Percentiles rank a stretch among this genome's conserved stretches.
These are phyloP conservation scores for Muntiacus muntjak DNA, from an alignment of 2,113 vertebrate genomes.

Conservation along the genomic window DNA sequence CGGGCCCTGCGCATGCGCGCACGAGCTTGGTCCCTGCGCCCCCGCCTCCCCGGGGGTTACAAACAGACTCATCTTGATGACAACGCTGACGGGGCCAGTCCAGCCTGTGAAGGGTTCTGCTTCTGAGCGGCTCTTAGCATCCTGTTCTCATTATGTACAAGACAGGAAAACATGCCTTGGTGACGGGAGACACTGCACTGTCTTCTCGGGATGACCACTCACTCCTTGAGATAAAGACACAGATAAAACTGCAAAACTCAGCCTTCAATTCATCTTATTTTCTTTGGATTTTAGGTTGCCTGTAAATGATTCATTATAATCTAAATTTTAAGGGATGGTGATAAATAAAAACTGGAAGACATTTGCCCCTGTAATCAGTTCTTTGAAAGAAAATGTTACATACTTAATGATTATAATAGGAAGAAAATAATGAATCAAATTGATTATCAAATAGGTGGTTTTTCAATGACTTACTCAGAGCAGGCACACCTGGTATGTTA, in stretches of 20 bases:
- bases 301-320: neutral
- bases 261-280: neutral
- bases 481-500: neutral
- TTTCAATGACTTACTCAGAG: neutral
- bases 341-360: neutral
- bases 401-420: neutral
- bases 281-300: neutral
- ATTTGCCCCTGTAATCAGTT: neutral
- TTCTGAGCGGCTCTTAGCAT: neutral
- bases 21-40: neutral
- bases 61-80: neutral
- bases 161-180: accelerated
- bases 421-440: neutral
- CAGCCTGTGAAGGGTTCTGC: neutral
- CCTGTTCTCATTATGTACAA: neutral
- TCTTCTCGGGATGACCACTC: neutral
- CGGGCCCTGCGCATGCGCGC: neutral
- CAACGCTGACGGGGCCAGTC: neutral
- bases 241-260: neutral
- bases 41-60: accelerated
- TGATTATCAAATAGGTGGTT: neutral
- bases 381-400: neutral
- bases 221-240: neutral
- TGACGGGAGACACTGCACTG: neutral
- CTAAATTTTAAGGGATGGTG: neutral